Percentiles rank a stretch among this genome's conserved stretches.
phyloP scores from a whole-genome alignment of 1,140 invertebrate species.

The Danaus melanippus region DNA sequence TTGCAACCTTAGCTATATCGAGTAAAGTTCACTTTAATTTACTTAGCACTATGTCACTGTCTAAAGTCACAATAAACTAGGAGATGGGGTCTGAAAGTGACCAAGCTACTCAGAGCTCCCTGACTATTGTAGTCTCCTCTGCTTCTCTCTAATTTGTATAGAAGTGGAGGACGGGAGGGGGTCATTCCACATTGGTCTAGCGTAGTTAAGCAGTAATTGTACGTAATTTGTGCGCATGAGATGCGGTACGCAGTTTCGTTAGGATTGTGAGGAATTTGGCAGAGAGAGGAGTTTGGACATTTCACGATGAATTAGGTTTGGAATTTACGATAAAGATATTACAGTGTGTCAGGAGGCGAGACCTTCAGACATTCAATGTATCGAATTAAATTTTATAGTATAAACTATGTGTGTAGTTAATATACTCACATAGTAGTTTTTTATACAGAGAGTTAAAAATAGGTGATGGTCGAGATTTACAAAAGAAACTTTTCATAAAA shows the following conservation, averaged over 20 bases:
- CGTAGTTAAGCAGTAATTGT: conserved; percentile 46
- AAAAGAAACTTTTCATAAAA: no score
- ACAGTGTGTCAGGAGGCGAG: no score
- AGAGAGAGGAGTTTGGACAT: conserved; percentile 22
- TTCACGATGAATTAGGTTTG: conserved; percentile 20
- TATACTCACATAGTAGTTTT: no score
- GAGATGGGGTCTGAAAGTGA: conserved; percentile 37
- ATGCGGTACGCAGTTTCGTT: conserved; percentile 39
- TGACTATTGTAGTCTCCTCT: not conserved
- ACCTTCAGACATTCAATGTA: no score
- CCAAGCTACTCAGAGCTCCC: conserved; percentile 30
- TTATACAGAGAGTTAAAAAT: no score
- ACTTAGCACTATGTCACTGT: conserved; percentile 24
- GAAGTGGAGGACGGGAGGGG: conserved; percentile 9
- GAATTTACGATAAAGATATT: no score
- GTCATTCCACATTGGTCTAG: conserved; percentile 23
- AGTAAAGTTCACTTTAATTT: conserved; percentile 33
- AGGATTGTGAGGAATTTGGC: conserved; percentile 31
- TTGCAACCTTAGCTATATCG: conserved; percentile 30
- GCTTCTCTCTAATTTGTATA: conserved; percentile 5
- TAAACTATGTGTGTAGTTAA: no score
- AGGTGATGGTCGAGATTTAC: no score
- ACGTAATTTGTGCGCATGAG: conserved; percentile 53
- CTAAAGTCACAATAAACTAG: conserved; percentile 45
- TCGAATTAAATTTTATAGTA: no score